These are phyloP conservation scores for Misgurnus anguillicaudatus DNA, from an alignment of 2,113 vertebrate genomes.

Conservation along the genomic window DNA sequence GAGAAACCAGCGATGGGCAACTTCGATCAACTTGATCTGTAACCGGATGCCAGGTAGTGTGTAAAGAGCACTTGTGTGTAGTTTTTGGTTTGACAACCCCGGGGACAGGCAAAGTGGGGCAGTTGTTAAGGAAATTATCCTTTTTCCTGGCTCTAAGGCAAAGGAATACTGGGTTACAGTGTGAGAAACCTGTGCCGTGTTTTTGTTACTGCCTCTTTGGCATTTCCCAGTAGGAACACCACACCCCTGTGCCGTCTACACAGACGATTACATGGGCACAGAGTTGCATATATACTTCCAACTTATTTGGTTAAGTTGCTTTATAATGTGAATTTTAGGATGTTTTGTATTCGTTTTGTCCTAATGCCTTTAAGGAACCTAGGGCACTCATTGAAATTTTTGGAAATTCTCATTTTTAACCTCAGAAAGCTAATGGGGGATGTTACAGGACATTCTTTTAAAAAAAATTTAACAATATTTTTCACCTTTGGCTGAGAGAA, in stretches of 20 bases:
- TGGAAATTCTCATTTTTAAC: no score
- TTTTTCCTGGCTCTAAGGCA: slow-evolving; percentile 63
- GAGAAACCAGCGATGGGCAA: slow-evolving; percentile 59
- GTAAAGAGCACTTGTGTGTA: slow-evolving; percentile 59
- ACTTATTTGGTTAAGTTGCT: neutral
- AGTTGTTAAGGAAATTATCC: slow-evolving; percentile 71
- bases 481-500: no score
- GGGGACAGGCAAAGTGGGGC: slow-evolving; percentile 63
- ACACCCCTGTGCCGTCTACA: slow-evolving; percentile 40
- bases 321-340: no score
- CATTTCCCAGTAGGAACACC: slow-evolving; percentile 53
- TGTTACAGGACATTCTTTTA: no score
- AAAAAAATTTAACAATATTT: no score
- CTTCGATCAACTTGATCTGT: neutral
- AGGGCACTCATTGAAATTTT: no score
- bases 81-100: slow-evolving; percentile 28
- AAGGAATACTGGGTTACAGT: slow-evolving; percentile 78
- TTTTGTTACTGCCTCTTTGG: slow-evolving; percentile 63
- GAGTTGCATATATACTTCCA: neutral
- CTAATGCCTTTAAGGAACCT: slow-evolving; percentile 6
- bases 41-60: slow-evolving; percentile 37
- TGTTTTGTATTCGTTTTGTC: neutral
- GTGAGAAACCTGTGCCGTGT: slow-evolving; percentile 72
- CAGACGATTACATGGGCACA: neutral
- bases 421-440: no score